Conservation (phyloP, 1,140 invertebrate genomes). For the Hycleus cichorii region DNA sequence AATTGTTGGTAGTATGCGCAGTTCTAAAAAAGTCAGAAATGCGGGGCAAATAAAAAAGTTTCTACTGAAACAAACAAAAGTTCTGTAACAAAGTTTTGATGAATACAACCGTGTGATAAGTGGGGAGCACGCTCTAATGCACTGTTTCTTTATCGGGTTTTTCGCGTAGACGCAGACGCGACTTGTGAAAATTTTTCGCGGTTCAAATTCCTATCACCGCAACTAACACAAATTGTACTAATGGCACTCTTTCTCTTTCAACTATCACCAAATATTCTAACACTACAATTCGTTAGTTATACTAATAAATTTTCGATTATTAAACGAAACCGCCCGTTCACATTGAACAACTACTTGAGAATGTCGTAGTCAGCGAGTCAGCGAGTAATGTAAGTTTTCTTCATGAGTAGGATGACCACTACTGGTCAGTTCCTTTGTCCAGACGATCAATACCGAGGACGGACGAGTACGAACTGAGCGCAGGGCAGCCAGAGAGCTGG, state of each 20-base stretch:
- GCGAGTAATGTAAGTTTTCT: constrained; percentile 28
- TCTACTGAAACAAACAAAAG: constrained; percentile 21
- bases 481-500: constrained; percentile 23
- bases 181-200: neutral
- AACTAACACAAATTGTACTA: no score
- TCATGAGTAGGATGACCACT: constrained; percentile 31
- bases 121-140: neutral
- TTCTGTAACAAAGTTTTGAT: constrained; percentile 23
- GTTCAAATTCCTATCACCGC: no score
- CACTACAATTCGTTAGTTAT: no score
- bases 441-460: constrained; percentile 39
- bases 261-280: no score
- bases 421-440: constrained; percentile 43
- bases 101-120: neutral
- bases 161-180: constrained; percentile 20
- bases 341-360: constrained; percentile 8
- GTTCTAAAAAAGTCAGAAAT: constrained; percentile 25
- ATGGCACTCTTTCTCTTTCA: no score
- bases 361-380: constrained; percentile 2
- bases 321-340: neutral
- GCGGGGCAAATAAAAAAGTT: constrained; percentile 9
- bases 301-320: no score
- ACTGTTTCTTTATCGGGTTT: neutral
- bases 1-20: constrained; percentile 21
- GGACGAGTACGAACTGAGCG: constrained; percentile 34